A percentile compares a stretch with the other conserved stretches of the same genome.
These are phyloP conservation scores for Gopherus flavomarginatus DNA, from an alignment of 2,113 vertebrate genomes.

Conservation along the genomic window DNA sequence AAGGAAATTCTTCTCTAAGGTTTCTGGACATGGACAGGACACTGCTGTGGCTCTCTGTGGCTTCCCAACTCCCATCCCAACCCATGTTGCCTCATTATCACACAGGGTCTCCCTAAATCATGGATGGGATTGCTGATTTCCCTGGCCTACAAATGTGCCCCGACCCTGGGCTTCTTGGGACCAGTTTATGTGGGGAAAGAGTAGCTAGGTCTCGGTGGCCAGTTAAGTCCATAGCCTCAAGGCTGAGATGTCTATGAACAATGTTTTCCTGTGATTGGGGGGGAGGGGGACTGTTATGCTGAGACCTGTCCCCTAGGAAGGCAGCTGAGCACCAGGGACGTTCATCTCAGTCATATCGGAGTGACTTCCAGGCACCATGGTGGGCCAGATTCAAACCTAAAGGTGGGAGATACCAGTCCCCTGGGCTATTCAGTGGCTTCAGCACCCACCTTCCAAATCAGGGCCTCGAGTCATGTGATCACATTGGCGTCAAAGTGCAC, in stretches of 20 bases:
- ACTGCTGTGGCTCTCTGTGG: neutral
- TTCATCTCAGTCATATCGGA: neutral
- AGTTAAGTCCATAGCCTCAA: neutral
- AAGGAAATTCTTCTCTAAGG: neutral
- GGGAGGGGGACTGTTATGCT: no score
- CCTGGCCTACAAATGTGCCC: neutral
- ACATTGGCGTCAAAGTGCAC: no score
- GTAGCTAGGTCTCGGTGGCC: neutral
- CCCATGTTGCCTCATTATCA: neutral
- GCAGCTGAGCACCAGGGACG: neutral
- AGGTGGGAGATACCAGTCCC: no score
- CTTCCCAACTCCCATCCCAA: neutral
- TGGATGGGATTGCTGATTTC: neutral
- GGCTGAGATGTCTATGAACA: neutral
- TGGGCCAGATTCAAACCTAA: neutral
- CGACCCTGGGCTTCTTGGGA: neutral
- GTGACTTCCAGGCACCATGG: neutral
- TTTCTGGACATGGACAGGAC: neutral
- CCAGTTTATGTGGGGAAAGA: neutral
- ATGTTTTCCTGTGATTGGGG: neutral
- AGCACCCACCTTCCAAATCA: no score
- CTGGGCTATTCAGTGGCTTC: no score
- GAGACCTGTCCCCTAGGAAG: neutral
- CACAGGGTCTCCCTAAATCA: neutral
- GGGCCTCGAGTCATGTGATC: no score